phyloP scores from a whole-genome alignment of 2,888 invertebrate species.

The Drosophila bunnanda region DNA sequence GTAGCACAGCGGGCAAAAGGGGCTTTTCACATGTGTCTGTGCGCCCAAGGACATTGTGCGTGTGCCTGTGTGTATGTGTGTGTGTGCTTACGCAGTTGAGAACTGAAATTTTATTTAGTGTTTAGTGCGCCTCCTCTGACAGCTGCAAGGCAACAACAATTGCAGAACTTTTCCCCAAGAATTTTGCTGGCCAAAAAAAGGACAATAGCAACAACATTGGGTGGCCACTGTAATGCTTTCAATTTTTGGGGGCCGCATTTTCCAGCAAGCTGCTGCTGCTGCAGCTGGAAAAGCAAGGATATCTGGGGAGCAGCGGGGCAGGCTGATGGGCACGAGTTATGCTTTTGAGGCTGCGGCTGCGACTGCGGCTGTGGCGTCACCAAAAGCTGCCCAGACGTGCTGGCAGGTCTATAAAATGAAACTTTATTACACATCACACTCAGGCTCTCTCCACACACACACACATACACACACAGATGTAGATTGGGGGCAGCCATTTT shows the following conservation, averaged over 20 bases:
- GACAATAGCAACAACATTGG: conserved; percentile 27
- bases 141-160: conserved; percentile 61
- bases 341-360: conserved; percentile 61
- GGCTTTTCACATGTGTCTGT: conserved; percentile 38
- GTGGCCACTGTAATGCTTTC: conserved; percentile 74
- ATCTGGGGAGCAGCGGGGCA: conserved; percentile 8
- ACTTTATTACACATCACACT: conserved; percentile 73
- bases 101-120: conserved; percentile 80
- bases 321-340: conserved; percentile 75
- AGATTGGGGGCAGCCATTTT: conserved; percentile 57
- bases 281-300: background rate
- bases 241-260: conserved; percentile 59
- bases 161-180: conserved; percentile 46
- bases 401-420: conserved; percentile 78
- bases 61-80: conserved; percentile 22
- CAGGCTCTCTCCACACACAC: conserved; percentile 28
- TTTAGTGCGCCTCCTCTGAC: conserved; percentile 77
- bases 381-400: conserved; percentile 67
- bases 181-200: conserved; percentile 44
- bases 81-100: conserved; percentile 70
- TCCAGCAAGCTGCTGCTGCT: conserved; percentile 51
- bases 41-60: conserved; percentile 54
- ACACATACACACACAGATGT: conserved; percentile 34
- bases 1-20: conserved; percentile 51
- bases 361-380: conserved; percentile 55